Base-by-base conservation (phyloP, 2,113 vertebrate genomes). In the Bungarus multicinctus region DNA sequence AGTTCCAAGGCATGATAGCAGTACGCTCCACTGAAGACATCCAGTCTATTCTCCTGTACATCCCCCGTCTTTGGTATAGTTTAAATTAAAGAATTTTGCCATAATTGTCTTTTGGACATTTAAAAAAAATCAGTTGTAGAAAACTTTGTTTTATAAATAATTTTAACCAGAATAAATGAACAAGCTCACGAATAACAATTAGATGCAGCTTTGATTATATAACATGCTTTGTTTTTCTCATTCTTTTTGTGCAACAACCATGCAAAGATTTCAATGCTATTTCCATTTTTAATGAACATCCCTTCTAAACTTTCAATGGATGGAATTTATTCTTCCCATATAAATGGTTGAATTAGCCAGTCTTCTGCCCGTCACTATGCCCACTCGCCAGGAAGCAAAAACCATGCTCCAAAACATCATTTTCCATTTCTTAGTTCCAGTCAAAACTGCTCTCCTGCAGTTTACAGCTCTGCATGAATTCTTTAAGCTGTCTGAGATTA, bases 301-400 rank as follows among this genome's bases (percentile, higher is more conserved):
- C 45, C 5, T 23, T 52, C 47, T 64, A 53, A 53, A 69, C n/a
- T 64, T 88, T 53, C 85, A 16, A 5, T 52, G 23, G 87, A 88
- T 88, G 47, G 57, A 52, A 39, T 87, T 88, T 88, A 64, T 92
- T 88, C 54, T 92, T 25, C 18, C 18, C 20, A 1, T 81, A 16
- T 30, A 89, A 87, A 9, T 8, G 45, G 20, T 0, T 54, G 4
- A 0, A 20, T 18, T 0, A 1, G 16, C 2, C 53, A 64, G 16
- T 58, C 58, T 64, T 53, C 0, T 0, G 20, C 58, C 0, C 0
- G 43, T 5, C 0, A 0, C 55, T 30, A 23, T 0, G 0, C 69
- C 91, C 47, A 60, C 6, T 90, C 30, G 12, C 3, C 16, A 11
- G 16, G 90, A 60, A 94, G 39, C 0, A 10, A 47, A 20, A 0